A percentile compares a stretch with the other conserved stretches of the same genome.
phyloP scores from a whole-genome alignment of 2,888 invertebrate species.

The Hylaea fasciaria region DNA sequence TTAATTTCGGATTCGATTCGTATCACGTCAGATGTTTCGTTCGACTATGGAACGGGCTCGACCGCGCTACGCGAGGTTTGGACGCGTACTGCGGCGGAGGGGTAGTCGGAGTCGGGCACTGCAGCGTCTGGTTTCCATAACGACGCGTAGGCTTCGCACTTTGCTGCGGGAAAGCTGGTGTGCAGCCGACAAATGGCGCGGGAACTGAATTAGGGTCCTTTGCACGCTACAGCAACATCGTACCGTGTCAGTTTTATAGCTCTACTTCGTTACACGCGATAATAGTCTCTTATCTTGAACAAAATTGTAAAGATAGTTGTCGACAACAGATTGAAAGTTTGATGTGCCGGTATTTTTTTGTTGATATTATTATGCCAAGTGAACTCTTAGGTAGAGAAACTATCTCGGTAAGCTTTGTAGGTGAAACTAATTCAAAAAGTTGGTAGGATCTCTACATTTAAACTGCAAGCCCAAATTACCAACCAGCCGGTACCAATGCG shows the following conservation, averaged over 20 bases:
- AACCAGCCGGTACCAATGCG: too few relatives aligned
- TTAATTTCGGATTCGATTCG: slow-evolving; percentile 36
- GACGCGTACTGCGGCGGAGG: slow-evolving; percentile 77
- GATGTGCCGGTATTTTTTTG: too few relatives aligned
- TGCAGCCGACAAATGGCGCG: slow-evolving; percentile 57
- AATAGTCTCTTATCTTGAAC: not conserved
- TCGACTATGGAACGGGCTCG: slow-evolving; percentile 41
- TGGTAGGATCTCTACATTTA: too few relatives aligned
- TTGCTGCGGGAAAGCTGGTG: slow-evolving; percentile 54
- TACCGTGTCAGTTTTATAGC: not conserved
- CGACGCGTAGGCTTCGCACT: slow-evolving; percentile 64
- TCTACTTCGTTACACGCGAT: not conserved
- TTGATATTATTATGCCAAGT: too few relatives aligned
- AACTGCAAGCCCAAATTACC: too few relatives aligned
- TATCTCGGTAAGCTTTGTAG: too few relatives aligned
- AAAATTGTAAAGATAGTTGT: too few relatives aligned
- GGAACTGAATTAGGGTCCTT: slow-evolving; percentile 45
- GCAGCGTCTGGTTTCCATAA: slow-evolving; percentile 80
- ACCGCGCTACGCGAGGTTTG: slow-evolving; percentile 54
- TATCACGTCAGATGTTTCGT: slow-evolving; percentile 32
- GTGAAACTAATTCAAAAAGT: too few relatives aligned
- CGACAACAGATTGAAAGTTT: too few relatives aligned
- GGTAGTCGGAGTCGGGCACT: slow-evolving; percentile 72
- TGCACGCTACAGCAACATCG: slow-evolving; percentile 17
- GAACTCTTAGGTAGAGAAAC: too few relatives aligned